A percentile compares a stretch with the other conserved stretches of the same genome.
Evolutionary conservation across 2,113 vertebrate species (phyloP).

Genomic region (Odocoileus hemionus): DNA sequence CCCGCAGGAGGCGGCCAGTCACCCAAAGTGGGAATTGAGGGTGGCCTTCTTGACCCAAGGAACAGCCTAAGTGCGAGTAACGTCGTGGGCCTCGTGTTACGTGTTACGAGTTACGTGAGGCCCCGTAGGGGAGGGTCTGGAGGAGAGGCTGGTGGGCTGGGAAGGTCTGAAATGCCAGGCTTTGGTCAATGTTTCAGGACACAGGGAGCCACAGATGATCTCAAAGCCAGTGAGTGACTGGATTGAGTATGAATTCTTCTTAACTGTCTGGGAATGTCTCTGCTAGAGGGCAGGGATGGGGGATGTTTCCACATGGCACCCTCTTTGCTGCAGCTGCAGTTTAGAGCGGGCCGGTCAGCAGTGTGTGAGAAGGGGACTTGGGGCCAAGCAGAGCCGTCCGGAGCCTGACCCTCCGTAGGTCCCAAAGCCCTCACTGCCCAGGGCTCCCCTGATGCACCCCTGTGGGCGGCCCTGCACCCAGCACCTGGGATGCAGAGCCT

Average conservation of each 20-base stretch:
- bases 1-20: fast-evolving
- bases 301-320: fast-evolving
- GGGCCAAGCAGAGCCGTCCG: fast-evolving
- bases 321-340: fast-evolving
- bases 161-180: background rate
- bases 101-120: no score
- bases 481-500: background rate
- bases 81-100: fast-evolving
- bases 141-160: background rate
- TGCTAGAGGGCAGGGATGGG: background rate
- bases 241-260: background rate
- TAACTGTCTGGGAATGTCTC: background rate
- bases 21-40: background rate
- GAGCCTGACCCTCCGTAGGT: background rate
- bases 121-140: background rate
- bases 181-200: background rate
- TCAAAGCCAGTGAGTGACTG: background rate
- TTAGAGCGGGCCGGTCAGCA: fast-evolving
- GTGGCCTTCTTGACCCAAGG: background rate
- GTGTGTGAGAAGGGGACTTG: fast-evolving
- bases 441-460: background rate
- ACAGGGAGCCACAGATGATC: background rate
- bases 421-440: background rate
- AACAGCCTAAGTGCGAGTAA: background rate
- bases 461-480: background rate